Evolutionary conservation across 2,113 vertebrate species (phyloP), one percentile per base, ranked within the genome.

Genomic region (Percina caprodes): DNA sequence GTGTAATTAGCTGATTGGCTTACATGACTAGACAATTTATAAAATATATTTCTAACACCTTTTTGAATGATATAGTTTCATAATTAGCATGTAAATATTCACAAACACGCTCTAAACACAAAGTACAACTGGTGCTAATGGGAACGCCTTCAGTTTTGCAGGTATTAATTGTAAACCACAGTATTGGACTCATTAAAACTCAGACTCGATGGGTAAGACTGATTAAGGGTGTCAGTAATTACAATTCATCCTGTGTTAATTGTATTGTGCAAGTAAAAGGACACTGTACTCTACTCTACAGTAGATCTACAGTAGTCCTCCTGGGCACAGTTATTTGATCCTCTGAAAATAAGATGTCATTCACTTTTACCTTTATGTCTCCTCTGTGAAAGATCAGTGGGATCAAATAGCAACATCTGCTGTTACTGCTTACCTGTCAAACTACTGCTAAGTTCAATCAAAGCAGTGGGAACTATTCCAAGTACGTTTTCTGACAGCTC

Each of bases 391-490:
- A 54, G 23, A 76, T 69, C 33, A 21, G 16, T 35, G 30, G 16
- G 56, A 76, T 85, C 66, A 68, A 63, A 84, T 14, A 82, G 61
- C 19, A n/a, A 68, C 0, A 11, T 49, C 23, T 66, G 24, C 18
- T 35, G 52, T 55, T 62, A 61, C 49, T 11, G 18, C 26, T 12
- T 83, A 42, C 39, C 42, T 63, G 52, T 69, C 69, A 69, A 85
- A 79, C 24, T 42, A 8, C 56, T 66, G 21, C 54, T 23, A 23
- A 79, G 45, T 39, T 51, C 11, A 71, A 69, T 82, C 33, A 77
- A 77, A 86, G 60, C 63, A 67, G 45, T 0, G 12, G 79, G 67
- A 84, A 73, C 13, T 18, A 11, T 60, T 74, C 33, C 23, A 54
- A 67, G 2, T 0, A 0, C 13, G 42, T 23, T 26, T 59, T 35